Base-by-base conservation (phyloP, 2,888 invertebrate genomes). In the Amiota mariae region DNA sequence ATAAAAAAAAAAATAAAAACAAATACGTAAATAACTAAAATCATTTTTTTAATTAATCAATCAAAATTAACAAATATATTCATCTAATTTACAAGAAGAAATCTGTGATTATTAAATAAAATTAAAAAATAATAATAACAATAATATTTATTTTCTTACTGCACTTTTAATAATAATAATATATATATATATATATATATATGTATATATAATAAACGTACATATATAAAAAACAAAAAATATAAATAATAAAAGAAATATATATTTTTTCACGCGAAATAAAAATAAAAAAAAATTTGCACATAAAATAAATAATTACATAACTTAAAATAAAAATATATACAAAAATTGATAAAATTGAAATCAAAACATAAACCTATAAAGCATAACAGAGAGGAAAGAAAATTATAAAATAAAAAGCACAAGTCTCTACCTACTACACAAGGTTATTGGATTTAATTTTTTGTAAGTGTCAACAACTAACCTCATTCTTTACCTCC, bases 391-490 rank as follows among this genome's bases (percentile, higher is more conserved):
- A 71, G 13, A 75, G 74, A 36, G 36, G 6, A 36, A 36, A 36
- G 36, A 36, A 4, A 36, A 36, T 36, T 36, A 46, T 75, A 77
- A 36, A 75, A 61, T 48, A 78, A 75, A 72, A 78, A 72, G 73
- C 76, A 79, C 75, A 77, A 81, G 81, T 85, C 85, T 85, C 85
- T 79, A 36, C 36, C 36, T 36, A 36, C 36, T 36, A 78, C 77
- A 79, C 85, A 88, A 87, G 84, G 83, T 86, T 85, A 86, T 86
- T 86, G 84, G 86, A 87, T 85, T 87, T 81, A 88, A 82, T 85
- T 82, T 84, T 85, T 88, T 87, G 87, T 87, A 83, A 87, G 87
- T 85, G 73, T 72, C 20, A 54, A 13, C 54, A 24, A 11, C n/a
- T 47, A 72, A 18, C 59, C 18, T 46, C n/a, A n/a, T 54, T 24